These are phyloP conservation scores for Malacosoma neustria DNA, from an alignment of 2,888 invertebrate species.

Conservation along the genomic window DNA sequence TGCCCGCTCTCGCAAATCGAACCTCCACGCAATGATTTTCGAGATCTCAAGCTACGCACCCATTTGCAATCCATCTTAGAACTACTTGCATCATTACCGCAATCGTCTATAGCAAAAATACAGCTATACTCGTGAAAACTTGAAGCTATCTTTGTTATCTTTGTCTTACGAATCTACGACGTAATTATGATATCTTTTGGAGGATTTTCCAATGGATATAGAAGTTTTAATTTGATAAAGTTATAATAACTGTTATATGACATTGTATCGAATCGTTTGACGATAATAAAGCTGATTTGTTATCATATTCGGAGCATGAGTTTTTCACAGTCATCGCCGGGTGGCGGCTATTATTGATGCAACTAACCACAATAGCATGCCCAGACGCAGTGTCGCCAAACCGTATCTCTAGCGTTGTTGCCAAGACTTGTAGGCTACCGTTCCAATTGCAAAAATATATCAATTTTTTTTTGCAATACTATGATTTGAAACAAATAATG, in stretches of 20 bases:
- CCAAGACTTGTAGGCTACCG: conserved; percentile 32
- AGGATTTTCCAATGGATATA: background rate
- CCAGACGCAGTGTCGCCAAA: conserved; percentile 60
- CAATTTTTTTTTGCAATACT: too few species aligned
- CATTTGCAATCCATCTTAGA: background rate
- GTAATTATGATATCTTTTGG: background rate
- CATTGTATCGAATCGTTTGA: background rate
- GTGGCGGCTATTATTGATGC: conserved; percentile 44
- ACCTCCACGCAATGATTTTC: background rate
- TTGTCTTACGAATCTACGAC: background rate
- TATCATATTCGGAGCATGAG: background rate
- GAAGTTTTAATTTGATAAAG: background rate
- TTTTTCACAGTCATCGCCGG: background rate
- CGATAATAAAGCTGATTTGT: background rate
- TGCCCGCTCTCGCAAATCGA: background rate
- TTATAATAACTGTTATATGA: background rate
- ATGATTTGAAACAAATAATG: too few species aligned
- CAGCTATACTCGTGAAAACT: background rate
- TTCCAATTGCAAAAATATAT: too few species aligned
- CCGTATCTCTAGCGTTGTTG: conserved; percentile 41
- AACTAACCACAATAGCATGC: conserved; percentile 44
- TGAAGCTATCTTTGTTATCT: background rate
- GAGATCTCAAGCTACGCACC: background rate
- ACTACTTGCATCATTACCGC: background rate
- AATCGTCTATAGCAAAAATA: background rate